phyloP scores from a whole-genome alignment of 2,797 vertebrate species.

The Psittacula echo region DNA sequence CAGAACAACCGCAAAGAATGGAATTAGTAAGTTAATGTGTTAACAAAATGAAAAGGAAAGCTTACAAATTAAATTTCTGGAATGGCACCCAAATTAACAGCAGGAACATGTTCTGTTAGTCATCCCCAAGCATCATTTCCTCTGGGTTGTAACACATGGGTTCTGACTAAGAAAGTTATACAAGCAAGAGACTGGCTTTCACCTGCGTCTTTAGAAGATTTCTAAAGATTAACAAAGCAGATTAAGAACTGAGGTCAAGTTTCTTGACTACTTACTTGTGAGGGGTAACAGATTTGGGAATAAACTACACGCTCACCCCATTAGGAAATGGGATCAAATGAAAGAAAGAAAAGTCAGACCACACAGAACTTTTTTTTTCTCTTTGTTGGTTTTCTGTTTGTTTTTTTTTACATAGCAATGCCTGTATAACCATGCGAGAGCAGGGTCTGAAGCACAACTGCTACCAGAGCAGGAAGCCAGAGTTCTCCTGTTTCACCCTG shows the following conservation, averaged over 20 bases:
- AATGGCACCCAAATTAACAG: conserved; percentile 53
- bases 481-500: not conserved
- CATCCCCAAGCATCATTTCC: conserved; percentile 43
- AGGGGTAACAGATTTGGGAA: not conserved
- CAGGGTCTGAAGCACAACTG: not conserved
- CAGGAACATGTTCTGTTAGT: conserved; percentile 54
- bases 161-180: conserved; percentile 48
- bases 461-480: not conserved
- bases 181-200: not conserved
- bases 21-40: not conserved
- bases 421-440: not conserved
- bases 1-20: not conserved
- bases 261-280: not conserved
- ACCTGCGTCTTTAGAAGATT: not conserved
- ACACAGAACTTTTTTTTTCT: not conserved
- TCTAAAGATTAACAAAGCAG: not conserved
- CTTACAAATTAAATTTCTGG: conserved; percentile 4
- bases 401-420: not conserved
- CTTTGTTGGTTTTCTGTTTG: too few relatives aligned
- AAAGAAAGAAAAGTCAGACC: not conserved
- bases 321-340: not conserved
- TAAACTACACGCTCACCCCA: not conserved
- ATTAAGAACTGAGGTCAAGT: not conserved
- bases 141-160: conserved; percentile 58
- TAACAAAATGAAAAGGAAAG: conserved; percentile 32